phyloP scores from a whole-genome alignment of 2,113 vertebrate genomes.

The Peromyscus leucopus region DNA sequence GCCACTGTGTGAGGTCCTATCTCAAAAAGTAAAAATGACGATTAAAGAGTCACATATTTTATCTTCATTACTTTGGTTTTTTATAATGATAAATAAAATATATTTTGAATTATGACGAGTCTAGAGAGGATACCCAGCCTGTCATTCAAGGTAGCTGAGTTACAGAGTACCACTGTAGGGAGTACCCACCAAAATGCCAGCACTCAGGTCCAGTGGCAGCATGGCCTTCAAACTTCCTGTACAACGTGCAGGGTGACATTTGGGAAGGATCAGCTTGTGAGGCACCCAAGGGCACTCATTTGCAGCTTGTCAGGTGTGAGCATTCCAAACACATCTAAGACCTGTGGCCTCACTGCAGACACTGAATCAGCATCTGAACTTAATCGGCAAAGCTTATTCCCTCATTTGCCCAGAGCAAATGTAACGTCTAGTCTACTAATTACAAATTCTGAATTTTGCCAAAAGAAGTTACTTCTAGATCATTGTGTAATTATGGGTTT shows the following conservation, averaged over 20 bases:
- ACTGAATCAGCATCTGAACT: background rate
- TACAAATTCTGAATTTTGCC: background rate
- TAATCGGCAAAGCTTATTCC: background rate
- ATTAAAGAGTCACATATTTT: background rate
- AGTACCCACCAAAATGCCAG: background rate
- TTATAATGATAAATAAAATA: background rate
- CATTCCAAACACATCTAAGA: background rate
- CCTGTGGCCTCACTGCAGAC: background rate
- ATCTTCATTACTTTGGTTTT: background rate
- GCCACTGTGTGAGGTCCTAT: background rate
- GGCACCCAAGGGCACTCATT: background rate
- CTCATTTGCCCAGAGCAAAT: background rate
- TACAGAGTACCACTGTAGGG: background rate
- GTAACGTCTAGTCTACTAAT: background rate
- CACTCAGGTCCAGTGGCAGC: background rate
- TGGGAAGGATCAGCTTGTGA: background rate
- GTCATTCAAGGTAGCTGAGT: background rate
- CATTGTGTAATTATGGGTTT: background rate
- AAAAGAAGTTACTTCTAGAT: background rate
- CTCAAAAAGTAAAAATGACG: background rate
- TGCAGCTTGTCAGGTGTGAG: background rate
- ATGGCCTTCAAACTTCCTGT: background rate
- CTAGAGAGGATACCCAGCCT: background rate
- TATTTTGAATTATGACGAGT: background rate
- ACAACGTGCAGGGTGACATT: background rate